Evolutionary conservation across 2,113 vertebrate genomes (phyloP).

Genomic region (Eulemur macaco): DNA sequence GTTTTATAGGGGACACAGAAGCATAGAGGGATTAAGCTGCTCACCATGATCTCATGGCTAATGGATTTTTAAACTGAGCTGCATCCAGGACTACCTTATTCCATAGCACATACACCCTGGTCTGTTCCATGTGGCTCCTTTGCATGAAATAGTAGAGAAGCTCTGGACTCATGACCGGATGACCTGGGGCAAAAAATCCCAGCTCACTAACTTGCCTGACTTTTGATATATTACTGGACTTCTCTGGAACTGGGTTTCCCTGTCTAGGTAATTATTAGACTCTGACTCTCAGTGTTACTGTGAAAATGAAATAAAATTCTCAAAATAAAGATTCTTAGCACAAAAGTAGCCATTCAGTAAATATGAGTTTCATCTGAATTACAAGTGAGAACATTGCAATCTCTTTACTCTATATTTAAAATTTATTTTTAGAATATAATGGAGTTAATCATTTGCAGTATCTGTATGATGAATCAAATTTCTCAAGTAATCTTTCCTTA

Average conservation of each 20-base stretch:
- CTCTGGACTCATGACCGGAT: not conserved
- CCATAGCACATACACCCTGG: too few relatives aligned
- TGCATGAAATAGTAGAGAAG: not conserved
- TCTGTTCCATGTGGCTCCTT: not conserved
- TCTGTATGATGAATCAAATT: not conserved
- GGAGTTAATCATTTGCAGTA: not conserved
- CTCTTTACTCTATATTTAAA: not conserved
- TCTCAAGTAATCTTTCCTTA: not conserved
- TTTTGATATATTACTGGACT: not conserved
- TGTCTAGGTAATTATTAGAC: not conserved
- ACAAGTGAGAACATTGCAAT: not conserved
- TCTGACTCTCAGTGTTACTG: not conserved
- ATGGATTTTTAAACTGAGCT: not conserved
- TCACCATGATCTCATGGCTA: not conserved
- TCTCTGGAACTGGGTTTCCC: not conserved
- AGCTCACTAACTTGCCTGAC: not conserved
- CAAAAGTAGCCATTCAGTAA: not conserved
- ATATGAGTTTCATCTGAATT: not conserved
- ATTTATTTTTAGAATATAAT: not conserved
- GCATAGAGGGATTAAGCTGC: not conserved
- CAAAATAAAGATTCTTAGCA: not conserved
- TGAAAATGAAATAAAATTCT: conserved; percentile 1
- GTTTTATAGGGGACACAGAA: not conserved
- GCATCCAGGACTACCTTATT: not conserved
- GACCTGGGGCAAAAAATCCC: not conserved